These are phyloP conservation scores for Geotrupes spiniger DNA, from an alignment of 2,888 invertebrate species.

Conservation along the genomic window DNA sequence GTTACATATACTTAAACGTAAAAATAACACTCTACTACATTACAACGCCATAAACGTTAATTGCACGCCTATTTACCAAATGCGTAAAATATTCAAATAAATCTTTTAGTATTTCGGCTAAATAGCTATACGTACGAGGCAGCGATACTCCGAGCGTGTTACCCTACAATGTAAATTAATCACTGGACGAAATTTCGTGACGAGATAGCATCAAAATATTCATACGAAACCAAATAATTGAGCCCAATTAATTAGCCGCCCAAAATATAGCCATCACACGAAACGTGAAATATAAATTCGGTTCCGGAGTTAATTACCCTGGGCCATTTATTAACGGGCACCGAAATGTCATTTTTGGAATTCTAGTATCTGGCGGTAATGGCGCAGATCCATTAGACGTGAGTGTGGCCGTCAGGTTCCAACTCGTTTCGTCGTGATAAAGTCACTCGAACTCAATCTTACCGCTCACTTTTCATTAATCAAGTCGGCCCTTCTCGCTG, in stretches of 20 bases:
- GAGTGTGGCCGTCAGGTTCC: conserved; percentile 2
- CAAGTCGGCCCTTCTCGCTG: conserved; percentile 9
- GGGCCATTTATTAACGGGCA: conserved; percentile 3
- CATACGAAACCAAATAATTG: conserved; percentile 4
- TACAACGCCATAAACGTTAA: too few relatives aligned
- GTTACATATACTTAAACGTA: too few relatives aligned
- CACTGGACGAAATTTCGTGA: neutral
- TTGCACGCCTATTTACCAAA: too few relatives aligned
- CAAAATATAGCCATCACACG: neutral
- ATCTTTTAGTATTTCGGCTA: too few relatives aligned
- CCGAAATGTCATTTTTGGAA: conserved; percentile 3
- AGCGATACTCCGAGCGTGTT: too few relatives aligned
- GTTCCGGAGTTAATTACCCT: conserved; percentile 2
- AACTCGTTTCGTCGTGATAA: conserved; percentile 13
- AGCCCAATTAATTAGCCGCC: conserved; percentile 2
- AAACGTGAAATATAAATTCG: conserved; percentile 1
- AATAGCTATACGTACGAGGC: too few relatives aligned
- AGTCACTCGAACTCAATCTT: conserved; percentile 17
- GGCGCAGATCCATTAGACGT: conserved; percentile 4
- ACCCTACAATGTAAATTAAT: too few relatives aligned
- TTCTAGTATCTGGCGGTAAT: conserved; percentile 7
- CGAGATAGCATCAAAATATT: conserved; percentile 1
- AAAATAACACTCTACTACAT: too few relatives aligned
- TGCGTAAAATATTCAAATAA: too few relatives aligned
- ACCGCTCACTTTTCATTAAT: conserved; percentile 19